Evolutionary conservation across 2,888 invertebrate genomes (phyloP), one percentile per base, ranked within the genome.

Genomic region (Pandemis corylana): DNA sequence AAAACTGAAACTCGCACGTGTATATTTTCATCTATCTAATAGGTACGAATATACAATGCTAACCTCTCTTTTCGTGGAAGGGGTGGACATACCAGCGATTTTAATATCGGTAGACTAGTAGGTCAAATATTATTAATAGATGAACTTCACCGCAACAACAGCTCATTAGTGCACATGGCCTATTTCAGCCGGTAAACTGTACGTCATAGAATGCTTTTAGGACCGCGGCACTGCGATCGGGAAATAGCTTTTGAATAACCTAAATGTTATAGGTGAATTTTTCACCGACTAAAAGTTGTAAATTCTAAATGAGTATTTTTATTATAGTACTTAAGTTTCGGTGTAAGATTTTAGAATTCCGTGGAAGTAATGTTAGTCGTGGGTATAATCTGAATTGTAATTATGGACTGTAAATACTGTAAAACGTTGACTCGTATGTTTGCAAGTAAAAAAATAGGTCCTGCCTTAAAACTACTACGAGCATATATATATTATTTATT

Each of bases 261-360:
- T 87, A 83, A 88, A 85, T 83, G 82, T 85, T 84, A 81, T 81
- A 85, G 82, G 82, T 81, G 74, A 80, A 78, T 78, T 80, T 81
- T 80, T 81, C 82, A 81, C 82, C 78, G 81, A 78, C 83, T 84
- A 82, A 83, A 84, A 85, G 87, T 82, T 80, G 79, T 83, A 82
- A 87, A 87, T 83, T 84, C 79, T 80, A 81, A 86, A 84, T 82
- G 83, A 84, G 83, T 81, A 77, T 84, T 85, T 87, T 88, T 88
- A 87, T 83, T 86, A 81, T 83, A 81, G 82, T 79, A 82, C 82
- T 82, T 65, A 70, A 70, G 74, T 83, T 82, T 80, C 81, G 78
- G 77, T 78, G 81, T 76, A 80, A 80, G 79, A 82, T 81, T 82
- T 80, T 81, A 81, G 83, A 82, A 84, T 80, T 83, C 84, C 82